Evolutionary conservation across 2,113 vertebrate genomes (phyloP).

Genomic region (Trinectes maculatus): DNA sequence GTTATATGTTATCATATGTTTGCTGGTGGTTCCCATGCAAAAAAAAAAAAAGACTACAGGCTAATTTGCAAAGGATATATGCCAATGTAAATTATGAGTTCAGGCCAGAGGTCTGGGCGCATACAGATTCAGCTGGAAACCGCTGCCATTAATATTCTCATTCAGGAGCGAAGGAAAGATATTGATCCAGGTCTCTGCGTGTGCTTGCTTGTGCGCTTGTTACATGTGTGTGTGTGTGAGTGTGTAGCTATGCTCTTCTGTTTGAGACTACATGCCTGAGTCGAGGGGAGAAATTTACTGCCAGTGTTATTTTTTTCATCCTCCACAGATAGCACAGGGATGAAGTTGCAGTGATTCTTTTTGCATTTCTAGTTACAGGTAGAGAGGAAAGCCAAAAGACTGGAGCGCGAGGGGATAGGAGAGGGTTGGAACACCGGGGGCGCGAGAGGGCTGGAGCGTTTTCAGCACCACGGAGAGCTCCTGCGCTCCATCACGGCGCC

Average conservation of each 20-base stretch:
- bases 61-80: too few species aligned
- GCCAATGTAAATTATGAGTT: slow-evolving; percentile 10
- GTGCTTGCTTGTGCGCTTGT: neutral
- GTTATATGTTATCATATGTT: too few species aligned
- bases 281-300: slow-evolving; percentile 9
- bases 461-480: slow-evolving; percentile 77
- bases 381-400: too few species aligned
- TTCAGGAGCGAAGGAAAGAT: slow-evolving; percentile 7
- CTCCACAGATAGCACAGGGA: slow-evolving; percentile 29
- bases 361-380: too few species aligned
- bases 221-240: neutral
- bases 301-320: neutral
- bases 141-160: slow-evolving; percentile 41
- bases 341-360: slow-evolving; percentile 34
- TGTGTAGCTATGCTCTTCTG: neutral
- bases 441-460: slow-evolving; percentile 14
- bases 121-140: slow-evolving; percentile 11
- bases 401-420: neutral
- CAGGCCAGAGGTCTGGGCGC: neutral
- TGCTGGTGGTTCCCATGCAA: too few species aligned
- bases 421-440: neutral
- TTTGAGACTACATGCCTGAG: neutral
- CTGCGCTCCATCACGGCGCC: slow-evolving; percentile 45
- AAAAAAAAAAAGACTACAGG: neutral
- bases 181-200: slow-evolving; percentile 31